phyloP scores from a whole-genome alignment of 1,140 invertebrate genomes.

The Leptestheria dahalacensis region DNA sequence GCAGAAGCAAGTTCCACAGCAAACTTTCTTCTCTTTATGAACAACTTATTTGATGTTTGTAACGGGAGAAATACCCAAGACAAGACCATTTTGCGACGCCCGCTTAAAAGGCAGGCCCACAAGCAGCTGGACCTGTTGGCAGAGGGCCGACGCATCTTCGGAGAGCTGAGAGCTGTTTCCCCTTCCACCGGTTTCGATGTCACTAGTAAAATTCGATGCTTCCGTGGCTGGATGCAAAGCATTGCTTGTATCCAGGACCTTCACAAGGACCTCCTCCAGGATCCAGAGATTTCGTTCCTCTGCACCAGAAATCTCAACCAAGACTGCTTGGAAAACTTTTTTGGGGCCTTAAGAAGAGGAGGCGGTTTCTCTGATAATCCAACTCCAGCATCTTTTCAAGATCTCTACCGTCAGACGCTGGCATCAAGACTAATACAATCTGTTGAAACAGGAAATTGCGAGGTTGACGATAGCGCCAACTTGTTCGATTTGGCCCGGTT shows the following conservation, averaged over 20 bases:
- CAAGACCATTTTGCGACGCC: neutral
- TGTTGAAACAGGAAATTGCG: neutral
- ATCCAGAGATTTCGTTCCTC: neutral
- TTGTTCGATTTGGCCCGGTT: neutral
- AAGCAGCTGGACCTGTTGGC: neutral
- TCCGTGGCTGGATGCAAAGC: neutral
- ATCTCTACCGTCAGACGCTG: neutral
- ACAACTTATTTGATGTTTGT: neutral
- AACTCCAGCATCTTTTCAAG: neutral
- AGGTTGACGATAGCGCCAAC: neutral
- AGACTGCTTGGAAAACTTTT: slow-evolving; percentile 5
- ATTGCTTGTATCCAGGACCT: neutral
- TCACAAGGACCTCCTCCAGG: neutral
- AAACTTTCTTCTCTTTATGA: neutral
- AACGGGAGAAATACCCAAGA: neutral
- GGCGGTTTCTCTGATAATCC: neutral
- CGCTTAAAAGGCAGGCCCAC: neutral
- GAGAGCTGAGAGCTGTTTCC: neutral
- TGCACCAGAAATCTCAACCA: neutral
- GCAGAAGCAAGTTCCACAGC: neutral
- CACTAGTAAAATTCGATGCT: neutral
- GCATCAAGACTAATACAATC: neutral
- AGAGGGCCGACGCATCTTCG: neutral
- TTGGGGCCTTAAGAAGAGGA: neutral
- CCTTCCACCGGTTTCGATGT: neutral